phyloP scores from a whole-genome alignment of 2,797 vertebrate species.

The Spondyliosoma cantharus region DNA sequence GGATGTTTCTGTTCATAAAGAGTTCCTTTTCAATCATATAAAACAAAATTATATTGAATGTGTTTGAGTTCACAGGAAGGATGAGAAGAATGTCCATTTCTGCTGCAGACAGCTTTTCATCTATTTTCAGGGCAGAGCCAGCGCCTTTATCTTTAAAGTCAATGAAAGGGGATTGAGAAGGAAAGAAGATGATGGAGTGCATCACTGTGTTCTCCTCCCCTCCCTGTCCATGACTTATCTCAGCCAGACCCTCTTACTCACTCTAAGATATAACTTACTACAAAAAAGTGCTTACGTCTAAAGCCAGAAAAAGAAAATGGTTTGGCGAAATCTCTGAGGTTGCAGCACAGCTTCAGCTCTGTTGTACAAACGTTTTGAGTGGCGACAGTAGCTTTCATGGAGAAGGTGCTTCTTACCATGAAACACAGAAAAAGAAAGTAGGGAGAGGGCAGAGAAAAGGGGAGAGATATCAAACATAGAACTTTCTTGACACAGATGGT shows the following conservation, averaged over 20 bases:
- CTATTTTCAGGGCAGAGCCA: slow-evolving; percentile 28
- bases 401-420: slow-evolving; percentile 38
- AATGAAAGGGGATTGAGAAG: slow-evolving; percentile 45
- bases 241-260: slow-evolving; percentile 50
- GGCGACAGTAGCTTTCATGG: slow-evolving; percentile 38
- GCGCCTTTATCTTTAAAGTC: slow-evolving; percentile 60
- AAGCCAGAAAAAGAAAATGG: slow-evolving; percentile 39
- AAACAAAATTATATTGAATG: slow-evolving; percentile 3
- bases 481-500: slow-evolving; percentile 72
- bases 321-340: slow-evolving; percentile 56
- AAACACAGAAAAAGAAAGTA: slow-evolving; percentile 39
- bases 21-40: background rate
- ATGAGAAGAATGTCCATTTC: slow-evolving; percentile 38
- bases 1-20: slow-evolving; percentile 1
- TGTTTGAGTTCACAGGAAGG: slow-evolving; percentile 14
- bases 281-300: slow-evolving; percentile 51
- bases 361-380: slow-evolving; percentile 41
- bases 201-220: slow-evolving; percentile 38
- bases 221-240: slow-evolving; percentile 52
- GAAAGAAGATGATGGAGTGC: slow-evolving; percentile 52
- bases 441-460: slow-evolving; percentile 24
- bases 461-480: slow-evolving; percentile 53
- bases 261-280: slow-evolving; percentile 44
- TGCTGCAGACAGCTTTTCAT: slow-evolving; percentile 36
- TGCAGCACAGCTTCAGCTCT: slow-evolving; percentile 47